A percentile compares a stretch with the other conserved stretches of the same genome.
Evolutionary conservation across 1,140 invertebrate species (phyloP).

Genomic region (Caenorhabditis briggsae): DNA sequence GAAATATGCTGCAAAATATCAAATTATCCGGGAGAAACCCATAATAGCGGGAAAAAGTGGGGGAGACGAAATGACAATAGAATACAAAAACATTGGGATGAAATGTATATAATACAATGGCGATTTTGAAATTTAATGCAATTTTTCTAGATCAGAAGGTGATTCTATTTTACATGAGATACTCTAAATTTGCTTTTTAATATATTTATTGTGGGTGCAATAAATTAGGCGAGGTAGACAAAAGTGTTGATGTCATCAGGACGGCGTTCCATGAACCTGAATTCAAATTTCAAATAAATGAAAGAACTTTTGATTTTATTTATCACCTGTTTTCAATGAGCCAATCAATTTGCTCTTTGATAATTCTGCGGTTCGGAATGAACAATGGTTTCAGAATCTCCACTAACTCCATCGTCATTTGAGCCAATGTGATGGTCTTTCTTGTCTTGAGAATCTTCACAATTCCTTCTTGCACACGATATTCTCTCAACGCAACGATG

Average conservation of each 20-base stretch:
- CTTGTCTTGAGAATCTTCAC: slow-evolving; percentile 91
- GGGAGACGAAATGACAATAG: too few relatives aligned
- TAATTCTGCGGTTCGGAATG: slow-evolving; percentile 97
- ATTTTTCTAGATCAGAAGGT: background rate
- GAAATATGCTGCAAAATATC: too few relatives aligned
- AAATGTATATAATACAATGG: background rate
- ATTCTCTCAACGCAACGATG: slow-evolving; percentile 55
- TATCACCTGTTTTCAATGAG: slow-evolving; percentile 93
- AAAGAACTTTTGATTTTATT: background rate
- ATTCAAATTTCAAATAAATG: background rate
- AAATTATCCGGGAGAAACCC: too few relatives aligned
- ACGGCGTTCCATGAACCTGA: slow-evolving; percentile 40
- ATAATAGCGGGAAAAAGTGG: too few relatives aligned
- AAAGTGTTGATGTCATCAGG: slow-evolving; percentile 40
- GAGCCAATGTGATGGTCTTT: slow-evolving; percentile 91
- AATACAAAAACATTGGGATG: background rate
- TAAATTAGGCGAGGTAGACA: slow-evolving; percentile 10
- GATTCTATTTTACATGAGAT: background rate
- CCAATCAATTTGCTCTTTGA: slow-evolving; percentile 99
- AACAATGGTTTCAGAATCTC: slow-evolving; percentile 99
- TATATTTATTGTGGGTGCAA: too few relatives aligned
- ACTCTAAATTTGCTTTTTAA: background rate
- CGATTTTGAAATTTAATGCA: background rate
- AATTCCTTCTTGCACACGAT: slow-evolving; percentile 61
- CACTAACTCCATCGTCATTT: slow-evolving; percentile 93